These are phyloP conservation scores for Acleris emargana DNA, from an alignment of 2,888 invertebrate species.

Conservation along the genomic window DNA sequence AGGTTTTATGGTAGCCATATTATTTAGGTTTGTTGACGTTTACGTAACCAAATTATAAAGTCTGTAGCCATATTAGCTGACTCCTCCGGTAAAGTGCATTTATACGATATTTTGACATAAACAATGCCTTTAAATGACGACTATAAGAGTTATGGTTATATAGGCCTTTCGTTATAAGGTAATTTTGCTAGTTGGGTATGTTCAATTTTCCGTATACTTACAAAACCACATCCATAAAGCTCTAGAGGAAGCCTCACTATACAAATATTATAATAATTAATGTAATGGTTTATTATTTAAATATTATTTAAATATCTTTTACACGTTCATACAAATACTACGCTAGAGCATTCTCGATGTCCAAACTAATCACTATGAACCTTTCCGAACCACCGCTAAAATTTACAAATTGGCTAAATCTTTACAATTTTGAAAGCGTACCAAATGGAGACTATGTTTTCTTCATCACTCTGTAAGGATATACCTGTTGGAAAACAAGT, in stretches of 20 bases:
- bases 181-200: no score
- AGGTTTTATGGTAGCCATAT: no score
- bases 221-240: conserved; percentile 78
- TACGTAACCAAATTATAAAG: no score
- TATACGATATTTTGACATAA: no score
- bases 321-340: conserved; percentile 77
- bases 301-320: conserved; percentile 74
- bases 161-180: no score
- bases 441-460: conserved; percentile 42
- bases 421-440: conserved; percentile 56
- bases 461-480: conserved; percentile 20
- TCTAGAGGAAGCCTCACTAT: conserved; percentile 82
- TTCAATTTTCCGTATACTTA: conserved; percentile 78
- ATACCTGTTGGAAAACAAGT: no score
- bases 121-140: no score
- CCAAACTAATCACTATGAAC: conserved; percentile 55
- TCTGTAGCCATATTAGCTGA: no score
- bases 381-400: conserved; percentile 50
- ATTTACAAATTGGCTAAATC: conserved; percentile 50
- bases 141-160: no score
- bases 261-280: conserved; percentile 69
- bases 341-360: conserved; percentile 77
- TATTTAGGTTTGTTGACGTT: no score
- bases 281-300: conserved; percentile 56
- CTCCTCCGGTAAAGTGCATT: no score